Base-by-base conservation (phyloP, 2,888 invertebrate species). In the Luperina testacea region DNA sequence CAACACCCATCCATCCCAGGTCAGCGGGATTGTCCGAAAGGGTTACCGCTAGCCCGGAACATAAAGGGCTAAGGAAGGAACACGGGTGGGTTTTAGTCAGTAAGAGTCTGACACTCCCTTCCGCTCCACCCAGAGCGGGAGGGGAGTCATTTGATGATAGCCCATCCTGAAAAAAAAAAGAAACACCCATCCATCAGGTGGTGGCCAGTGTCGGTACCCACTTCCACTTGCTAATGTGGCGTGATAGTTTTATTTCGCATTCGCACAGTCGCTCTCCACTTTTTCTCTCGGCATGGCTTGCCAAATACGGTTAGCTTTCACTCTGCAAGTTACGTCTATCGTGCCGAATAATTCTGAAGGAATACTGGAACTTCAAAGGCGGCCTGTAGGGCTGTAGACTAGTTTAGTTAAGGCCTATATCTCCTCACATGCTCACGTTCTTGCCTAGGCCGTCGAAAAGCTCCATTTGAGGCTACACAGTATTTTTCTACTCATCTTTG, bases 211-310 rank as follows among this genome's bases (percentile, higher is more conserved):
- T 27, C 3, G 24, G 6, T 15, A 45, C 13, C 4, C n/a, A 38
- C 17, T 48, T 75, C 27, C 7, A 71, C 27, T 71, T 45, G 17
- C 57, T 70, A 57, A 73, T n/a, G 38, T 51, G n/a, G 48, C 17
- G 32, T 32, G 32, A 45, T 32, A 57, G n/a, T 32, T 24, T 24
- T 45, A 45, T 24, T 17, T 45, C 1, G 27, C 11, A 53, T 42
- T 45, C 2, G 20, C 15, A 38, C 53, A 67, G 9, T 45, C n/a
- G 32, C 32, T 32, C 17, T 32, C 6, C 20, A 59, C 2, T 73
- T 32, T 32, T 57, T 74, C 38, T 17, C 38, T 59, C 17, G 2
- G 64, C 38, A 59, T n/a, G 15, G 38, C 48, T 77, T 65, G 20
- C 27, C 48, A 67, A 48, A 48, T 24, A 20, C 32, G 24, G 64